Conservation (phyloP, 2,113 vertebrate species). For the Scophthalmus maximus region DNA sequence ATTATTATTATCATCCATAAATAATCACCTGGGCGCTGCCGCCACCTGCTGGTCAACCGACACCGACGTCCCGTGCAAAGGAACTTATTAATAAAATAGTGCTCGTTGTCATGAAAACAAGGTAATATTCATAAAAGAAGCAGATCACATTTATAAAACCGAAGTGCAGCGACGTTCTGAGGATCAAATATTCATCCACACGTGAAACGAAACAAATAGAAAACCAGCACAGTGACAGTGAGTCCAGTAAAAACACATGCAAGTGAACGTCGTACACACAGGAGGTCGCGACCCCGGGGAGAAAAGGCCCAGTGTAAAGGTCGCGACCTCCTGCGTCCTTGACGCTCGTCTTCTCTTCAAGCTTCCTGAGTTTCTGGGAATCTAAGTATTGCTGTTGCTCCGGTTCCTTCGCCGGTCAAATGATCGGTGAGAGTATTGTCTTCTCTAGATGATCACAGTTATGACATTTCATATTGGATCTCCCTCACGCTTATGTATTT, state of each 20-base stretch:
- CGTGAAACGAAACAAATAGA: constrained; percentile 42
- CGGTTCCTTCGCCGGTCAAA: too few species aligned
- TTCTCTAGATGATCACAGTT: too few species aligned
- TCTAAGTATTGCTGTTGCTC: constrained; percentile 79
- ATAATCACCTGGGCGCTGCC: constrained; percentile 51
- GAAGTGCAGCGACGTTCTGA: constrained; percentile 65
- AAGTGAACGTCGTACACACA: constrained; percentile 40
- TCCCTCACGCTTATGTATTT: too few species aligned
- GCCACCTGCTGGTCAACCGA: constrained; percentile 66
- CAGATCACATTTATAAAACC: constrained; percentile 60
- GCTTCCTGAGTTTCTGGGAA: constrained; percentile 80
- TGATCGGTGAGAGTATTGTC: too few species aligned
- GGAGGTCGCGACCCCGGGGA: background rate
- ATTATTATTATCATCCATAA: background rate
- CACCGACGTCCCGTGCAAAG: too few species aligned
- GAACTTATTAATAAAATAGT: too few species aligned
- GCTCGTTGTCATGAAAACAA: constrained; percentile 69
- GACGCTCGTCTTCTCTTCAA: too few species aligned
- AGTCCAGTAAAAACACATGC: constrained; percentile 64
- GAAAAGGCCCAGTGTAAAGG: too few species aligned
- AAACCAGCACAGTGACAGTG: constrained; percentile 67
- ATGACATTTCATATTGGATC: too few species aligned
- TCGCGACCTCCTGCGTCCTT: too few species aligned
- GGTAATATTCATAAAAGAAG: constrained; percentile 61
- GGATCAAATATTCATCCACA: constrained; percentile 7